Evolutionary conservation across 2,113 vertebrate genomes (phyloP).

Genomic region (zebrafish (Danio rerio)): GRCz12tu NC_133178.1:1609001-1609500

Average conservation of each 20-base stretch:
- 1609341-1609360: slow-evolving; percentile 20
- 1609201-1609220: neutral
- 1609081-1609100: neutral
- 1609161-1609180: neutral
- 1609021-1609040: neutral
- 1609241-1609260: slow-evolving; percentile 6
- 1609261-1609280: slow-evolving; percentile 13
- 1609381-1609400: neutral
- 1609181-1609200: neutral
- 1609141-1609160: neutral
- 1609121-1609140: neutral
- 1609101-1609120: too few relatives aligned
- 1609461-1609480: neutral
- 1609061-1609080: neutral
- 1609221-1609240: neutral
- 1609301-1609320: neutral
- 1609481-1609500: neutral
- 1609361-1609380: neutral
- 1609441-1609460: neutral
- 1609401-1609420: slow-evolving; percentile 3
- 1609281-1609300: slow-evolving; percentile 9
- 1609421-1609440: neutral
- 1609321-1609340: neutral
- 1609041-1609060: neutral
- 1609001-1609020: neutral